Conservation (phyloP, 2,888 invertebrate genomes). For the Lepidochrysops patricia region DNA sequence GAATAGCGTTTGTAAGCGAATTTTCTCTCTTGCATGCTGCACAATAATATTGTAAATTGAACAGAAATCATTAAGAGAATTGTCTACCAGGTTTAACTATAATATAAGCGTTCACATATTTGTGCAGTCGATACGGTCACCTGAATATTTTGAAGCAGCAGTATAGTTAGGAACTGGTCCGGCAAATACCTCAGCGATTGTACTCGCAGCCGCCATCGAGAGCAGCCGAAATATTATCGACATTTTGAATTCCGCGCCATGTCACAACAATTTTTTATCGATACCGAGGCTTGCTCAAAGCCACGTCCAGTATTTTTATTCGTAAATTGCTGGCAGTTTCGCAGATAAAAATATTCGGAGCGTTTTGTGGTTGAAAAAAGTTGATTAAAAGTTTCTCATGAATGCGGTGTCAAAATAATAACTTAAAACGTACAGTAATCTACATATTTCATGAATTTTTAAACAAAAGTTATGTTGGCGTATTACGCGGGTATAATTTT, state of each 20-base stretch:
- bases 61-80: no score
- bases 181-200: no score
- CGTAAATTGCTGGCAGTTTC: constrained; percentile 17
- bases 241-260: constrained; percentile 4
- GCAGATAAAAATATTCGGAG: constrained; percentile 16
- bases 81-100: no score
- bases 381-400: constrained; percentile 17
- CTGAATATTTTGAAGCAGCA: no score
- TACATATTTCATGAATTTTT: constrained; percentile 12
- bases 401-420: constrained; percentile 18
- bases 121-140: no score
- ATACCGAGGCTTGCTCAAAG: constrained; percentile 16
- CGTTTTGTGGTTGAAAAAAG: constrained; percentile 17
- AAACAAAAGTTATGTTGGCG: neutral
- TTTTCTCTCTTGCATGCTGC: no score
- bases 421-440: constrained; percentile 13
- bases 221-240: constrained; percentile 7
- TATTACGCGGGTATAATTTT: constrained; percentile 1
- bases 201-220: neutral
- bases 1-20: no score
- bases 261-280: constrained; percentile 17
- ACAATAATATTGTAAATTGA: no score
- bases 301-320: constrained; percentile 16
- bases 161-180: no score
- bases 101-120: no score